phyloP scores from a whole-genome alignment of 2,113 vertebrate genomes.

The Sciurus niger region DNA sequence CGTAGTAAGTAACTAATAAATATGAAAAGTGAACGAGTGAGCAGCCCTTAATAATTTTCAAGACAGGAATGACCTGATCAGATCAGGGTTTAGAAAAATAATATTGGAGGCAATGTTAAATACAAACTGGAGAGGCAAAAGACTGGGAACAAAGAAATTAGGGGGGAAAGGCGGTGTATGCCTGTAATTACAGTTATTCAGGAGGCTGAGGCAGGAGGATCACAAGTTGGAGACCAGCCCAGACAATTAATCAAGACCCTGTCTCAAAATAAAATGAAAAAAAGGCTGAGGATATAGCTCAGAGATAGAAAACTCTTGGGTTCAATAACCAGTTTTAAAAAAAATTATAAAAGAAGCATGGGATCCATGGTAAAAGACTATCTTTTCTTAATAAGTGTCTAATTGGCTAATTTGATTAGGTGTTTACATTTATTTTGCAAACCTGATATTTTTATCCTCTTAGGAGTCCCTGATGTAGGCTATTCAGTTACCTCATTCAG shows the following conservation, averaged over 20 bases:
- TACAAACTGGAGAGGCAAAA: background rate
- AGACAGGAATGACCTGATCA: slow-evolving; percentile 20
- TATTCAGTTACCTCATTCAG: slow-evolving; percentile 59
- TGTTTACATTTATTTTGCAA: slow-evolving; percentile 72
- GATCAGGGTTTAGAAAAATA: slow-evolving; percentile 63
- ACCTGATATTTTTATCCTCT: slow-evolving; percentile 53
- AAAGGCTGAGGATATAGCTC: background rate
- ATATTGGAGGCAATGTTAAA: slow-evolving; percentile 55
- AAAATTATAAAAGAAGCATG: slow-evolving; percentile 26
- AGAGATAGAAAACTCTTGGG: background rate
- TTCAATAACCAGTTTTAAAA: background rate
- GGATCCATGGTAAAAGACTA: background rate
- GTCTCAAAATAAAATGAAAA: background rate
- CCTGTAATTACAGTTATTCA: background rate
- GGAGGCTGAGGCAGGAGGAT: background rate
- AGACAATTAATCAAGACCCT: background rate
- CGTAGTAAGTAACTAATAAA: background rate
- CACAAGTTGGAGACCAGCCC: background rate
- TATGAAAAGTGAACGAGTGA: slow-evolving; percentile 45
- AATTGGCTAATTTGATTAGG: slow-evolving; percentile 58
- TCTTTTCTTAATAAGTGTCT: slow-evolving; percentile 65
- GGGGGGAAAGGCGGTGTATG: background rate
- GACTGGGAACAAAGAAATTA: slow-evolving; percentile 55
- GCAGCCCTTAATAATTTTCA: slow-evolving; percentile 53
- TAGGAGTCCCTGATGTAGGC: slow-evolving; percentile 29